These are phyloP conservation scores for Acronicta leporina DNA, from an alignment of 2,888 invertebrate species.

Conservation along the genomic window DNA sequence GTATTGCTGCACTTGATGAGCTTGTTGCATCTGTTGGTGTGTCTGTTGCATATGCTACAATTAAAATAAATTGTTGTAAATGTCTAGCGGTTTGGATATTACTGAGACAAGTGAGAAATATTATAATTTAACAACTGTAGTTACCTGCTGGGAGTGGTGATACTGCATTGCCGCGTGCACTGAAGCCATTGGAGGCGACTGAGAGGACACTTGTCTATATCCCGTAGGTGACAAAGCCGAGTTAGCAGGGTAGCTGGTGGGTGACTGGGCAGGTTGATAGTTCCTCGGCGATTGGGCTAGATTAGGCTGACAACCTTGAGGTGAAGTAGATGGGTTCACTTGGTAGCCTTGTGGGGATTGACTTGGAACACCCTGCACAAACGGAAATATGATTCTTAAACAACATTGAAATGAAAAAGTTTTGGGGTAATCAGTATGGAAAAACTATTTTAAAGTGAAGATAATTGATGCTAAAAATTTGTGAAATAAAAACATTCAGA, in stretches of 20 bases:
- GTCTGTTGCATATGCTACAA: constrained; percentile 71
- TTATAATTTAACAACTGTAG: background rate
- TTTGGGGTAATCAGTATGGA: no score
- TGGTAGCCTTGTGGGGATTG: constrained; percentile 88
- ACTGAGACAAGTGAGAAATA: no score
- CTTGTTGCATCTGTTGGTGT: constrained; percentile 74
- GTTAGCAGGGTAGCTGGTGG: constrained; percentile 80
- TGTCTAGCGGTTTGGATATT: no score
- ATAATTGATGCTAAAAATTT: no score
- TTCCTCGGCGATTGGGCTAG: constrained; percentile 81
- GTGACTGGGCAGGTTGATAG: constrained; percentile 89
- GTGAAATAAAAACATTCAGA: no score
- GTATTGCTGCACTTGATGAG: constrained; percentile 74
- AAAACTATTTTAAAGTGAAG: no score
- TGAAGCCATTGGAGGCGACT: constrained; percentile 84
- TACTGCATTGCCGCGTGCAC: constrained; percentile 86
- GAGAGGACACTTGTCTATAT: constrained; percentile 84
- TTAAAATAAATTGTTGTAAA: constrained; percentile 1
- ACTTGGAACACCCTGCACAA: constrained; percentile 75
- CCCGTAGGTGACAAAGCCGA: constrained; percentile 89
- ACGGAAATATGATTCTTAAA: background rate
- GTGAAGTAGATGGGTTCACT: constrained; percentile 87
- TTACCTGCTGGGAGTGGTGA: constrained; percentile 85
- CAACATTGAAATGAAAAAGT: no score
- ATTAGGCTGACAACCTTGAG: constrained; percentile 82